phyloP scores from a whole-genome alignment of 2,888 invertebrate species.

The Melitaea athalia region DNA sequence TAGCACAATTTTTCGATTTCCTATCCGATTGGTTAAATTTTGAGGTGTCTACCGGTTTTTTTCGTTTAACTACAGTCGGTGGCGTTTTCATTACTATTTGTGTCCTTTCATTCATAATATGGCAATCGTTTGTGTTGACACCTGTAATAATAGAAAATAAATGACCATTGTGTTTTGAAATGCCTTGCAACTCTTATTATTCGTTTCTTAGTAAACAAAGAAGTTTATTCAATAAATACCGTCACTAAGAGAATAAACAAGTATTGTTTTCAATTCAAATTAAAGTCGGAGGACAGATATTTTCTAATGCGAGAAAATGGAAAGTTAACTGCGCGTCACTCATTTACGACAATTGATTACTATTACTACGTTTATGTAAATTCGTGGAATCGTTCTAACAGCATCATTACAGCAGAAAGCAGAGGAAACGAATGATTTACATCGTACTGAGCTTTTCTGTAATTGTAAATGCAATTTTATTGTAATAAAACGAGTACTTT shows the following conservation, averaged over 20 bases:
- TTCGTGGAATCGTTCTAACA: constrained; percentile 36
- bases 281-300: constrained; percentile 40
- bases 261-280: constrained; percentile 60
- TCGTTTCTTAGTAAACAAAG: constrained; percentile 48
- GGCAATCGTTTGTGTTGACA: constrained; percentile 54
- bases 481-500: not conserved
- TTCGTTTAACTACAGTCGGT: constrained; percentile 76
- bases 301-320: constrained; percentile 48
- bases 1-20: constrained; percentile 91
- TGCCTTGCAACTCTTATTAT: constrained; percentile 46
- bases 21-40: constrained; percentile 87
- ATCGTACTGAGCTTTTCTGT: not conserved
- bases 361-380: constrained; percentile 37
- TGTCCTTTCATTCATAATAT: constrained; percentile 51
- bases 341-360: constrained; percentile 40
- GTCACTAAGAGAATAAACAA: constrained; percentile 46
- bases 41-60: constrained; percentile 81
- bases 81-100: constrained; percentile 61
- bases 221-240: constrained; percentile 45
- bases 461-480: not conserved
- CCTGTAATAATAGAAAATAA: constrained; percentile 58
- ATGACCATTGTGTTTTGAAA: constrained; percentile 38
- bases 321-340: constrained; percentile 44
- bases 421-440: constrained; percentile 23
- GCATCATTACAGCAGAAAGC: constrained; percentile 29